Evolutionary conservation across 2,888 invertebrate genomes (phyloP), one percentile per base, ranked within the genome.

Genomic region (Pachliopta kotzebuea): DNA sequence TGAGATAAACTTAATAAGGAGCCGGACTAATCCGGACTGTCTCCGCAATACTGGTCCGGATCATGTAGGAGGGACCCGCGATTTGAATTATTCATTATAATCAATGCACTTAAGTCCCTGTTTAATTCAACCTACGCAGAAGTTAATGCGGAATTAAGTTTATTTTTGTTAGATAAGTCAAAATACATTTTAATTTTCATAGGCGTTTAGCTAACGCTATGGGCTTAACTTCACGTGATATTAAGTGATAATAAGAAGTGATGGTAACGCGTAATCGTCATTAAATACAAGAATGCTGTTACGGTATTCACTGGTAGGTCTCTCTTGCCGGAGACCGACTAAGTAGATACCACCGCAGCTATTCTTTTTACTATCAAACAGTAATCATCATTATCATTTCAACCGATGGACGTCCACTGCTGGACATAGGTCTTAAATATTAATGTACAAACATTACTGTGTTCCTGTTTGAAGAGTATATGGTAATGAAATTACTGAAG

Each of bases 21-120:
- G 82, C 84, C 77, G 74, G 77, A 83, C 82, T 83, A 78, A 78
- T 76, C 73, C 68, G 69, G 69, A 66, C 83, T 80, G 69, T 65
- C 64, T 66, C 60, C 74, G 74, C 70, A 72, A 71, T 72, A 71
- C 74, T 68, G 72, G 66, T 68, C 68, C 59, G 62, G 66, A 69
- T 66, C 66, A 68, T 73, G 79, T 79, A 69, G 71, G 71, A 72
- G 76, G 77, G 72, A 83, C 82, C 82, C 79, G 77, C 82, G 62
- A 69, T 72, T 81, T 88, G 88, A 86, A 88, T 88, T 77, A 88
- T 88, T 88, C 88, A 88, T 88, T 84, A 82, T 86, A 86, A 87
- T 86, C 85, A 86, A 79, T 84, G 85, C 86, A 86, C 82, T 84
- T 86, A 83, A 70, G 75, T 74, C 71, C 53, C 78, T 78, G 68